Base-by-base conservation (phyloP, 1,140 invertebrate species). In the Arctopsyche grandis region DNA sequence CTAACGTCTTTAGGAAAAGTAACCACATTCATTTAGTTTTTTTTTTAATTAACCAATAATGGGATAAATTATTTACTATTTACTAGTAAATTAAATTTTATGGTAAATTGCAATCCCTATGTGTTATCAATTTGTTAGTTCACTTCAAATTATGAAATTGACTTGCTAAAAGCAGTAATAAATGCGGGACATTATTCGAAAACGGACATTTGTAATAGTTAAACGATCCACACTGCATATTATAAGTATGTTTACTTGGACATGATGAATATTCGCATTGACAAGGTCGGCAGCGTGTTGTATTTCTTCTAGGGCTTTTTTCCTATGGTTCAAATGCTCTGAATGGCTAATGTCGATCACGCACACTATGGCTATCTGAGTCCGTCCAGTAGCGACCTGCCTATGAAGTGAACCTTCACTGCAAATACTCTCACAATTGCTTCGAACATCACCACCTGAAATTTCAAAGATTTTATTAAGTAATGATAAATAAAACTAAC, bases 311-410 rank as follows among this genome's bases (percentile, higher is more conserved):
- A 95, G 89, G 19, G 95, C 95, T 86, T 91, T 92, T 87, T 93
- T 93, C 70, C 96, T 90, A 78, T 96, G 92, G 66, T 87, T 85
- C 73, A 95, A 86, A 86, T 94, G 90, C 81, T 93, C 91, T 16
- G 90, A 86, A 85, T 93, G 91, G 83, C 93, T 91, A 26, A 96
- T 87, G 88, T 98, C 96, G 82, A 98, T 91, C 69, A 98, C 93
- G 90, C 95, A 96, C 75, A 94, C 96, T 63, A 98, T 95, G 87
- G 97, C 96, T 94, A 98, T 97, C 80, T 90, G 91, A 52, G 91
- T 90, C 81, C 91, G 89, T 78, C 86, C 86, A 56, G 83, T 84
- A 22, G 89, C 88, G 16, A 89, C 84, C 81, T 92, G 88, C 9
- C 92, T 93, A 66, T 92, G 89, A 69, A 90, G 91, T 4, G 93